Evolutionary conservation across 2,888 invertebrate genomes (phyloP).

Genomic region (Ferrisia virgata): DNA sequence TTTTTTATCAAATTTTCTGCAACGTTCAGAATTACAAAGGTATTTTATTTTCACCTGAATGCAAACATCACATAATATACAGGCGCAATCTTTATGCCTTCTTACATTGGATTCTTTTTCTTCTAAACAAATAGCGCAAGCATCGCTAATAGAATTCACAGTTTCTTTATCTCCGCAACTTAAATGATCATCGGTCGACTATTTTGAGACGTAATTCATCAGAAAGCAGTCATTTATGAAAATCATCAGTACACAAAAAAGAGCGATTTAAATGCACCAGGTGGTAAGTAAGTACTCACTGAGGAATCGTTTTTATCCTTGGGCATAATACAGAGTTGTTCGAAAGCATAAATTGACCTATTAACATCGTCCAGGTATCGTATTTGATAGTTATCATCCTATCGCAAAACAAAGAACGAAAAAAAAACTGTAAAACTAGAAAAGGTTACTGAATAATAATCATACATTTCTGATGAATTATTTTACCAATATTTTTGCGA

Average conservation of each 20-base stretch:
- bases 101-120: conserved; percentile 58
- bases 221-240: not conserved
- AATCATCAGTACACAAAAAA: not conserved
- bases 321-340: conserved; percentile 45
- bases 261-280: not conserved
- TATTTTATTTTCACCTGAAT: conserved; percentile 56
- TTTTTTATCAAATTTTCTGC: not conserved
- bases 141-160: conserved; percentile 46
- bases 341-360: conserved; percentile 55
- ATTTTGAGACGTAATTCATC: not conserved
- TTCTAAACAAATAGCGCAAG: conserved; percentile 63
- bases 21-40: not conserved
- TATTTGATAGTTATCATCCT: conserved; percentile 59
- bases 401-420: conserved; percentile 25
- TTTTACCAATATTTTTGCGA: conserved; percentile 60
- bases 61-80: conserved; percentile 60
- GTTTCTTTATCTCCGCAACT: conserved; percentile 7
- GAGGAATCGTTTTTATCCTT: not conserved
- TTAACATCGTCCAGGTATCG: conserved; percentile 58
- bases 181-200: not conserved
- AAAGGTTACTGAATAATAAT: not conserved
- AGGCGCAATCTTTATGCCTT: conserved; percentile 58
- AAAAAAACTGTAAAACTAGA: not conserved
- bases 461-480: not conserved
- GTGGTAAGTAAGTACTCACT: too few relatives aligned